Percentiles rank a stretch among this genome's conserved stretches.
Conservation (phyloP, 1,140 invertebrate genomes). For the Asbolus verrucosus region DNA sequence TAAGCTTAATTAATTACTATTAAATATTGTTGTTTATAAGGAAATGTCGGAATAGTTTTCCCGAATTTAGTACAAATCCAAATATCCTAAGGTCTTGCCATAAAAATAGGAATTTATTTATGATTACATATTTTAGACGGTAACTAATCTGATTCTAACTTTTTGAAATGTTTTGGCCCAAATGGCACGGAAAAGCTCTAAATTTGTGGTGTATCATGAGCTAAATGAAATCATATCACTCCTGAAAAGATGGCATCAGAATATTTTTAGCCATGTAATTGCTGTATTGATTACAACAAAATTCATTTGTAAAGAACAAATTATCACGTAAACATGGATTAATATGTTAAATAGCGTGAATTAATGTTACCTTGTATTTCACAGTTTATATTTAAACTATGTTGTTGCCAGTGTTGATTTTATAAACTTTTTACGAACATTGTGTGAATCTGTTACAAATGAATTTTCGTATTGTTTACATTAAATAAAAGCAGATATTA, state of each 20-base stretch:
- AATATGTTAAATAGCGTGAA: too few species aligned
- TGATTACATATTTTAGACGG: too few species aligned
- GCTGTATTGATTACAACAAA: not conserved
- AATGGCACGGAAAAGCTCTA: too few species aligned
- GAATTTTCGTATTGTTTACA: conserved; percentile 8
- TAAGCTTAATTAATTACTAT: conserved; percentile 39
- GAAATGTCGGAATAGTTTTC: conserved; percentile 18
- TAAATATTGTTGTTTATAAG: conserved; percentile 21
- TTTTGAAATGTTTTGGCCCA: too few species aligned
- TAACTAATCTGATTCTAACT: too few species aligned
- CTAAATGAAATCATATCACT: too few species aligned
- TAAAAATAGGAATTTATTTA: conserved; percentile 2
- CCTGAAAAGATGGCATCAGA: too few species aligned
- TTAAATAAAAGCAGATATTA: not conserved
- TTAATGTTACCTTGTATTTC: too few species aligned
- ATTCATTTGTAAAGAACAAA: not conserved
- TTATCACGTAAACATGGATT: too few species aligned
- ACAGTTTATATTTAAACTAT: too few species aligned
- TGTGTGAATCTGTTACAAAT: too few species aligned
- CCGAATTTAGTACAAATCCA: conserved; percentile 43
- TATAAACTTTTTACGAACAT: not conserved
- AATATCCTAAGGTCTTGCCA: conserved; percentile 38
- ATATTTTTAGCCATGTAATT: not conserved
- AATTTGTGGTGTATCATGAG: too few species aligned
- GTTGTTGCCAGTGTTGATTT: not conserved